Evolutionary conservation across 2,797 vertebrate species (phyloP).

Genomic region (Typhlichthys subterraneus): DNA sequence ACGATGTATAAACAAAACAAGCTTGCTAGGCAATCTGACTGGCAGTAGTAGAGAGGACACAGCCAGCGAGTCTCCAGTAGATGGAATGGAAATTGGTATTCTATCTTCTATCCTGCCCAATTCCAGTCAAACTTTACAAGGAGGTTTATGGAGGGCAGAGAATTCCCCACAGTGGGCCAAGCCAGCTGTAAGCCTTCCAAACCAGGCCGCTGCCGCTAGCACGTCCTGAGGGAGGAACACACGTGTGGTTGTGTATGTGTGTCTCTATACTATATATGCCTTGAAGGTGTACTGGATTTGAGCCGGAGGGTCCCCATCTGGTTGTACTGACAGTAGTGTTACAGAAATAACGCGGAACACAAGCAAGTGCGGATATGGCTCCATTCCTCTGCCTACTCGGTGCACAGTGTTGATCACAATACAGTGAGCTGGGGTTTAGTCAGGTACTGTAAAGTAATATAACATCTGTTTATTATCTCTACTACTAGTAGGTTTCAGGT

Average conservation of each 20-base stretch:
- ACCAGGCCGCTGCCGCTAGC: constrained; percentile 16
- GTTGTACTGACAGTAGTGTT: no score
- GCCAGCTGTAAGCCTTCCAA: constrained; percentile 32
- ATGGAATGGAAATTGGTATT: constrained; percentile 42
- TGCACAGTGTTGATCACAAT: no score
- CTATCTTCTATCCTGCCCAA: constrained; percentile 27
- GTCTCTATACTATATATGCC: no score
- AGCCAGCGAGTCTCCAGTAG: constrained; percentile 8
- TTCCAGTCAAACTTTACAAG: constrained; percentile 30
- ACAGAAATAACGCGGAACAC: no score
- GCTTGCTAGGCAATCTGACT: constrained; percentile 12
- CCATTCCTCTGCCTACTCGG: no score
- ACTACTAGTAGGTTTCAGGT: no score
- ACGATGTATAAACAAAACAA: background rate
- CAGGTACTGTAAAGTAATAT: no score
- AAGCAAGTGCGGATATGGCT: constrained; percentile 13
- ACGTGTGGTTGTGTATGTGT: background rate
- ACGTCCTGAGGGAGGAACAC: constrained; percentile 1
- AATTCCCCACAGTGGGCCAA: constrained; percentile 18
- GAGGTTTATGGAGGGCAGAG: constrained; percentile 26
- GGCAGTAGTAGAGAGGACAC: constrained; percentile 24
- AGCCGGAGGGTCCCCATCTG: no score
- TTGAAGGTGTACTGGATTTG: no score
- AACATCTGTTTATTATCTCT: no score
- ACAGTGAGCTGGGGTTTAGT: no score